phyloP scores from a whole-genome alignment of 2,888 invertebrate species.

The Germaria angustata region DNA sequence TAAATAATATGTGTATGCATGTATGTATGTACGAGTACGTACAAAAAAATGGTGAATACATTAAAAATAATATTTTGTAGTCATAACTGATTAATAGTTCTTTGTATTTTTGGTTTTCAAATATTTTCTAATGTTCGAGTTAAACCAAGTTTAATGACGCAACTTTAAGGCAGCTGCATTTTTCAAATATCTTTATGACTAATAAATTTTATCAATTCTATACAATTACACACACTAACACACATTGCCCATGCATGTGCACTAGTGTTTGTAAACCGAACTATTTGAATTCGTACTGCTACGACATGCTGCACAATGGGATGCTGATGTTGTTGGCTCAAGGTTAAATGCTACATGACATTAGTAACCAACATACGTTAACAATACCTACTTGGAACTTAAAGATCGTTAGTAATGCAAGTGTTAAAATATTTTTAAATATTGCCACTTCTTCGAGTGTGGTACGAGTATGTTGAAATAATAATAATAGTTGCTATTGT shows the following conservation, averaged over 20 bases:
- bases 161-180: constrained; percentile 37
- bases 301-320: constrained; percentile 19
- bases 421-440: constrained; percentile 16
- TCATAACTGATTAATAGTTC: neutral
- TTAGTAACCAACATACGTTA: constrained; percentile 1
- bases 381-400: neutral
- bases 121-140: neutral
- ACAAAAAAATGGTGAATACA: too few relatives aligned
- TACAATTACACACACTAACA: neutral
- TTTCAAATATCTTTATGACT: constrained; percentile 47
- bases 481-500: neutral
- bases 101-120: neutral
- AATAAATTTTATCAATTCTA: constrained; percentile 10
- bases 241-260: neutral
- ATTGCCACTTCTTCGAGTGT: constrained; percentile 10
- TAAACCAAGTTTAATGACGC: constrained; percentile 29
- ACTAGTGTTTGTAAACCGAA: neutral
- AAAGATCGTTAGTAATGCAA: constrained; percentile 12
- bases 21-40: too few relatives aligned
- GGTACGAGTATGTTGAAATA: constrained; percentile 27
- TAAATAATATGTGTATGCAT: too few relatives aligned
- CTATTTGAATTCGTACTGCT: neutral
- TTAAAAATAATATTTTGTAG: too few relatives aligned
- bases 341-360: constrained; percentile 24
- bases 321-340: constrained; percentile 6